Conservation (phyloP, 2,113 vertebrate genomes). For the Chloropsis cyanopogon region DNA sequence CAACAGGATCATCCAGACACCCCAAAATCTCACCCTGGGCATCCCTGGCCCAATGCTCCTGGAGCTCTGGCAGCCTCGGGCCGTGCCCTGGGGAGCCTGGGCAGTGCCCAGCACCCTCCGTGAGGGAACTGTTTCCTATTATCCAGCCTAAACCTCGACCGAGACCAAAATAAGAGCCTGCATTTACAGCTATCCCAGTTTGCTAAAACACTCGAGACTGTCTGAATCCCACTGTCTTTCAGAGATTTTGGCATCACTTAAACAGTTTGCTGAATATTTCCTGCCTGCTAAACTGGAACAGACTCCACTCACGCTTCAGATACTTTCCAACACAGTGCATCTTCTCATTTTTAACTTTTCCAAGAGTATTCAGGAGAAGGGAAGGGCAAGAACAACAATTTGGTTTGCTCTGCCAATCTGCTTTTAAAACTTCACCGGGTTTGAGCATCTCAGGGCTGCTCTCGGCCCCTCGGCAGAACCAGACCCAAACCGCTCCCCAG, state of each 20-base stretch:
- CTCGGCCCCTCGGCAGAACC: not conserved
- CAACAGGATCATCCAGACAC: not conserved
- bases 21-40: not conserved
- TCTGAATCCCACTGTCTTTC: not conserved
- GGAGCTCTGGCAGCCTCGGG: not conserved
- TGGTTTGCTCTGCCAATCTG: rapidly evolving
- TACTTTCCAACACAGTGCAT: not conserved
- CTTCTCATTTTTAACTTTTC: not conserved
- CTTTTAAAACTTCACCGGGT: not conserved
- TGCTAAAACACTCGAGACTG: not conserved
- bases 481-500: rapidly evolving
- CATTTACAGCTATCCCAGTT: not conserved
- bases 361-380: not conserved
- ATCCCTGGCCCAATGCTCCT: rapidly evolving
- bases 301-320: not conserved
- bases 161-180: not conserved
- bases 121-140: not conserved
- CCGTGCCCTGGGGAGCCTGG: not conserved
- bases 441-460: not conserved
- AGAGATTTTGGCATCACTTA: not conserved
- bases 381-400: not conserved
- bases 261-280: not conserved
- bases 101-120: not conserved
- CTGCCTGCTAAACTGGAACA: not conserved
- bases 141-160: not conserved